Conservation (phyloP, 1,140 invertebrate genomes). For the Pogonus chalceus region DNA sequence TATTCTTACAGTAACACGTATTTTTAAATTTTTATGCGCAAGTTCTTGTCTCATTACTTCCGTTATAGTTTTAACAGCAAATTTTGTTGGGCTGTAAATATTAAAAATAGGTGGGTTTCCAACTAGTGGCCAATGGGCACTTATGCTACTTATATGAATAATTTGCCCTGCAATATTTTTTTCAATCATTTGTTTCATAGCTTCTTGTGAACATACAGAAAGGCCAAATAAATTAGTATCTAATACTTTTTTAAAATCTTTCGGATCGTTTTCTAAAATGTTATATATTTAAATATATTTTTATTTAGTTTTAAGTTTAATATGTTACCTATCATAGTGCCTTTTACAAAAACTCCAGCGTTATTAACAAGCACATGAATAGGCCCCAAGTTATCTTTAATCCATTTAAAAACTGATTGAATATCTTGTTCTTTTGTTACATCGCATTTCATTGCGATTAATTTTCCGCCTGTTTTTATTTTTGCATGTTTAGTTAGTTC, state of each 20-base stretch:
- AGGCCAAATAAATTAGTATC: conserved; percentile 48
- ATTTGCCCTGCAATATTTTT: conserved; percentile 41
- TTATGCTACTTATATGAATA: conserved; percentile 44
- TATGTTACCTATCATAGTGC: no score
- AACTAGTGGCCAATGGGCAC: conserved; percentile 33
- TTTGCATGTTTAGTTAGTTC: no score
- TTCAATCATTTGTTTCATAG: conserved; percentile 44
- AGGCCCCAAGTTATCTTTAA: conserved; percentile 47
- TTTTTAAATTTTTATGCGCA: conserved; percentile 38
- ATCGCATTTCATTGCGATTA: conserved; percentile 49
- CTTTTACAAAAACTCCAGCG: conserved; percentile 40
- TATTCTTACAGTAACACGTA: conserved; percentile 51
- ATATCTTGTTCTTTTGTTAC: conserved; percentile 55
- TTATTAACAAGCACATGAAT: conserved; percentile 66
- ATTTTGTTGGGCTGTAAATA: conserved; percentile 55
- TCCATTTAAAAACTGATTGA: conserved; percentile 50
- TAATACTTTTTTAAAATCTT: conserved; percentile 31
- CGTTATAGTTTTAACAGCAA: conserved; percentile 52
- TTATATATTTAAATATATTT: no score
- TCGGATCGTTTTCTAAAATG: conserved; percentile 20
- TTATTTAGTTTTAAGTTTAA: no score
- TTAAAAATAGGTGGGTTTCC: conserved; percentile 10
- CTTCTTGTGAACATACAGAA: conserved; percentile 42
- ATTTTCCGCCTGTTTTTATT: no score
- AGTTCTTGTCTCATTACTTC: conserved; percentile 54